Conservation (phyloP, 2,888 invertebrate species). For the Dicyrtomina minuta region DNA sequence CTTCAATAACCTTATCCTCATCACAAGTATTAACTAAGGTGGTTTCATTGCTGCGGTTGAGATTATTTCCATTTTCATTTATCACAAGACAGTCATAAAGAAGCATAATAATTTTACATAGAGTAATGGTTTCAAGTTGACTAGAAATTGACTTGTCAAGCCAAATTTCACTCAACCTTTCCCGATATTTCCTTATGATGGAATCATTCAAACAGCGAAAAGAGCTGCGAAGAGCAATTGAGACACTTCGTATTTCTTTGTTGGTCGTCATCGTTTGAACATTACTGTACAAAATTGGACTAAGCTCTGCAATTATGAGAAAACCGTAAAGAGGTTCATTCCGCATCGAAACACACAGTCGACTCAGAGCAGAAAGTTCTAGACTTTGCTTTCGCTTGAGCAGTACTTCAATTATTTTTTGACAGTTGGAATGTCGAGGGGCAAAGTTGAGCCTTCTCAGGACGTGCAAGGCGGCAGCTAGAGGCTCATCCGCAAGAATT, state of each 20-base stretch:
- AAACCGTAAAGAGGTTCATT: constrained; percentile 37
- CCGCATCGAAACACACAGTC: constrained; percentile 38
- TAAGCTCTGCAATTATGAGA: constrained; percentile 33
- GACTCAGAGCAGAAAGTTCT: constrained; percentile 39
- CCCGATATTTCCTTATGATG: constrained; percentile 31
- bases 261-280: constrained; percentile 41
- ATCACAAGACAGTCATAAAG: neutral
- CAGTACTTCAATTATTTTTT: constrained; percentile 42
- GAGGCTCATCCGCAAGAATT: constrained; percentile 42
- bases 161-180: constrained; percentile 23
- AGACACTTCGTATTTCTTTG: constrained; percentile 37
- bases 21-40: too few relatives aligned
- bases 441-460: constrained; percentile 36
- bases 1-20: constrained; percentile 25
- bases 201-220: constrained; percentile 16
- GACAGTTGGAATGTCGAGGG: constrained; percentile 33
- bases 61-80: too few relatives aligned
- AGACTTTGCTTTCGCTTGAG: constrained; percentile 35
- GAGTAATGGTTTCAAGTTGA: constrained; percentile 25
- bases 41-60: too few relatives aligned
- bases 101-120: constrained; percentile 39
- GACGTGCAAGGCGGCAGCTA: constrained; percentile 38
- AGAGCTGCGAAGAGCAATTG: constrained; percentile 38
- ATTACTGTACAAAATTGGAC: constrained; percentile 31
- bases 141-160: constrained; percentile 9